Evolutionary conservation across 2,888 invertebrate genomes (phyloP).

Genomic region (Machimus atricapillus): DNA sequence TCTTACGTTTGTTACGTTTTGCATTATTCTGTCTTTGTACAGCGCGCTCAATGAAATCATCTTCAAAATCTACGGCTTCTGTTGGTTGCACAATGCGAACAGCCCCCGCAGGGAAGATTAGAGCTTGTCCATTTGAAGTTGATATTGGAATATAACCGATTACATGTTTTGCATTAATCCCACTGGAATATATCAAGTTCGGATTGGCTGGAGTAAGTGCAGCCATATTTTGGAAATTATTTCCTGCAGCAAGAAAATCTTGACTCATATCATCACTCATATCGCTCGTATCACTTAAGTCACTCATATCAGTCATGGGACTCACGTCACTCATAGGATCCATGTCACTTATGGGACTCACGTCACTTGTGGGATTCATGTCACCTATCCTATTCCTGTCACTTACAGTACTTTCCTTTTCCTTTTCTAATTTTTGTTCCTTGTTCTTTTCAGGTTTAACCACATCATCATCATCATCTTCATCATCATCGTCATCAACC

Average conservation of each 20-base stretch:
- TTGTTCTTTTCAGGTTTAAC: background rate
- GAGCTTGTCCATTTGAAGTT: background rate
- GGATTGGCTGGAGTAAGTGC: background rate
- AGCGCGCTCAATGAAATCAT: background rate
- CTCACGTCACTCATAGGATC: background rate
- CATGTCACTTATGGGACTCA: background rate
- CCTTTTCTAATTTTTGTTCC: background rate
- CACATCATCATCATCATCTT: background rate
- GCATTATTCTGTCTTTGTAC: background rate
- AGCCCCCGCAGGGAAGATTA: constrained; percentile 17
- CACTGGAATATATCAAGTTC: background rate
- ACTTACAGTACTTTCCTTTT: background rate
- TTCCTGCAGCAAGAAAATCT: constrained; percentile 3
- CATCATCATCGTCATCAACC: background rate
- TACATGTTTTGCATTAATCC: background rate
- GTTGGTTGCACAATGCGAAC: background rate
- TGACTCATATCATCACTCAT: background rate
- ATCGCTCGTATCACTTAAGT: background rate
- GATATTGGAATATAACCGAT: constrained; percentile 3
- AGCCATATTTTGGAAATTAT: background rate
- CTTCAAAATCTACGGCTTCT: background rate
- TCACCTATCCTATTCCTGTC: background rate
- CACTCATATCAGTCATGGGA: background rate
- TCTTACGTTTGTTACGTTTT: background rate
- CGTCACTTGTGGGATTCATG: background rate